Base-by-base conservation (phyloP, 2,797 vertebrate species). In the Tapirus indicus region DNA sequence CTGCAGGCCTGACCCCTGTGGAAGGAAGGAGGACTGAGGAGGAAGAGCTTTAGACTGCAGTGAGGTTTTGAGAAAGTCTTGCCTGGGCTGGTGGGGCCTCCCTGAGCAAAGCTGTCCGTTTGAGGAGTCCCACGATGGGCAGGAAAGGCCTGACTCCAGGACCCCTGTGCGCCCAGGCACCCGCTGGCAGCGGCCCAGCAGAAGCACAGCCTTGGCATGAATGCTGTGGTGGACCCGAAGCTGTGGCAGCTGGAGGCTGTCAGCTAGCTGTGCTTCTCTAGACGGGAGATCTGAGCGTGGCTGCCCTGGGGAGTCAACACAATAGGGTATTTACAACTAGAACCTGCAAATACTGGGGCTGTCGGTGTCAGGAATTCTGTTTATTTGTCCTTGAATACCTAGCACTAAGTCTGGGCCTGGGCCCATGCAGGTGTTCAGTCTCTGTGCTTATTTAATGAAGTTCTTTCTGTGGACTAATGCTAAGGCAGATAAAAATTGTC, bases 51-150 rank as follows among this genome's bases (percentile, higher is more conserved):
- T 44, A 62, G 21, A 5, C 2, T 8, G 17, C 1, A 1, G 5
- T 20, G 2, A 27, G 32, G 35, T 79, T 86, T 60, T 60, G 66
- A 79, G 49, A 29, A 58, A 23, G 47, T 72, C 52, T 35, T 29
- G 10, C 20, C 44, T 23, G 56, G 32, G 12, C 12, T 12, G 20
- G 4, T 18, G 20, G 21, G 47, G 41, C 14, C 5, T 82, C 35
- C 58, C 23, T 64, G 49, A 72, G 27, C 29, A 72, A 18, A 66
- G 72, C 7, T 41, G n/a, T 13, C 49, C 89, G 29, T 83, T 21
- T 3, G 5, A 75, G 83, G 35, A 56, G 20, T 38, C 88, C 8
- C 0, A 0, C 1, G 2, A 6, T 18, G 75, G 56, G 1, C 89
- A 44, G 77, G 74, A 38, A 54, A 29, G 38, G 79, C 16, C 78